These are phyloP conservation scores for Dasyurus viverrinus DNA, from an alignment of 2,113 vertebrate species.

Conservation along the genomic window DNA sequence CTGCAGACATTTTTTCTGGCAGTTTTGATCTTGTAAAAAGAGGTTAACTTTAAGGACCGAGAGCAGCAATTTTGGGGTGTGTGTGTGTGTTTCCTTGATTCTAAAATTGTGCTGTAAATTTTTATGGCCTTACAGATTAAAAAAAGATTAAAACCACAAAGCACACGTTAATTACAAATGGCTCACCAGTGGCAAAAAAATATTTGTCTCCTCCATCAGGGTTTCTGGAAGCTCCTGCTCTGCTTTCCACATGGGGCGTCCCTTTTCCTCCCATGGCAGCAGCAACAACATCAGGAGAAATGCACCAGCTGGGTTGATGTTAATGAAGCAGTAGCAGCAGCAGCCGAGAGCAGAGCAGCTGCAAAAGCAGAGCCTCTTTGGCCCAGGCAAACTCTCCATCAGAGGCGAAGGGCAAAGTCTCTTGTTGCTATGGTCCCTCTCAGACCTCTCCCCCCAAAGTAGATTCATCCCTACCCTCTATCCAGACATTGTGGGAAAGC, in stretches of 20 bases:
- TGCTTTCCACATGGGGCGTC: background rate
- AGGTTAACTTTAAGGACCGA: slow-evolving; percentile 49
- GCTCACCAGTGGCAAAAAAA: slow-evolving; percentile 55
- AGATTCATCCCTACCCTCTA: background rate
- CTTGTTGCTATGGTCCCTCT: background rate
- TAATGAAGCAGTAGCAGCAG: background rate
- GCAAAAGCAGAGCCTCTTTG: background rate
- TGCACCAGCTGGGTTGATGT: background rate
- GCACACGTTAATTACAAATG: slow-evolving; percentile 64
- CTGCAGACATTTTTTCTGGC: background rate
- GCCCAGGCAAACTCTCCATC: background rate
- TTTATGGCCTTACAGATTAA: slow-evolving; percentile 67
- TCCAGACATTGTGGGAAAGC: slow-evolving; percentile 12
- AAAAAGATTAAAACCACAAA: slow-evolving; percentile 70
- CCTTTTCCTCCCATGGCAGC: slow-evolving; percentile 18
- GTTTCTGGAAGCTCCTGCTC: background rate
- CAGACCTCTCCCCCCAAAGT: background rate
- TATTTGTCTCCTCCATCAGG: background rate
- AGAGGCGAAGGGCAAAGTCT: background rate
- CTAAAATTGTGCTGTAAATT: slow-evolving; percentile 63
- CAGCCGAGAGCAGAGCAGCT: background rate
- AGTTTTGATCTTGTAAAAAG: slow-evolving; percentile 55
- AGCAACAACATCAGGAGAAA: background rate
- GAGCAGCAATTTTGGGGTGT: slow-evolving; percentile 24
- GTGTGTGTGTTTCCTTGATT: slow-evolving; percentile 40